Conservation (phyloP, 1,140 invertebrate genomes). For the Chrysopa pallens region DNA sequence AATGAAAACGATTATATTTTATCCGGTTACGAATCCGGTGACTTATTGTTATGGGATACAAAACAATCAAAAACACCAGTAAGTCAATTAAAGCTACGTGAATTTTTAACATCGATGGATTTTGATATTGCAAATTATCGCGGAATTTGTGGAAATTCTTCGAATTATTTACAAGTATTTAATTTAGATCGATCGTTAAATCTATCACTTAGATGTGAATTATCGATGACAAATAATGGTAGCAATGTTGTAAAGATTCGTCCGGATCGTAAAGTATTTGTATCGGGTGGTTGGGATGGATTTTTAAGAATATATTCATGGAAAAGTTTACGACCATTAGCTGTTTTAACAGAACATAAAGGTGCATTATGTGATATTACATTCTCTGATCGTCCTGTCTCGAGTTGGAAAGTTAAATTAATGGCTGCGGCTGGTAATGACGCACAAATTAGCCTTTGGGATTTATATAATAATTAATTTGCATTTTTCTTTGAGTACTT, state of each 20-base stretch:
- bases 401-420: constrained; percentile 45
- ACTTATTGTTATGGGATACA: constrained; percentile 45
- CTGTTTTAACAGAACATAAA: constrained; percentile 49
- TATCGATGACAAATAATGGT: constrained; percentile 49
- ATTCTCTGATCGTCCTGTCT: constrained; percentile 38
- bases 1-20: constrained; percentile 31
- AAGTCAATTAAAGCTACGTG: constrained; percentile 34
- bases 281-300: constrained; percentile 57
- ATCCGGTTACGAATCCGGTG: constrained; percentile 44
- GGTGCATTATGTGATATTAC: constrained; percentile 45
- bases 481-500: not conserved
- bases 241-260: constrained; percentile 48
- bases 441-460: constrained; percentile 53
- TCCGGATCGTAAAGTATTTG: constrained; percentile 54
- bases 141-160: constrained; percentile 43
- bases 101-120: constrained; percentile 47
- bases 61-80: constrained; percentile 31
- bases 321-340: constrained; percentile 54
- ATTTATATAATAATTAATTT: constrained; percentile 39
- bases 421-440: constrained; percentile 53
- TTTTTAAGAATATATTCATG: constrained; percentile 58
- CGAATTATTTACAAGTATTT: constrained; percentile 36
- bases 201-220: constrained; percentile 33
- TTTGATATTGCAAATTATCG: constrained; percentile 39
- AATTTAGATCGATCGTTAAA: constrained; percentile 32